Evolutionary conservation across 1,140 invertebrate genomes (phyloP), one percentile per base, ranked within the genome.

Genomic region (Papilio xuthus): DNA sequence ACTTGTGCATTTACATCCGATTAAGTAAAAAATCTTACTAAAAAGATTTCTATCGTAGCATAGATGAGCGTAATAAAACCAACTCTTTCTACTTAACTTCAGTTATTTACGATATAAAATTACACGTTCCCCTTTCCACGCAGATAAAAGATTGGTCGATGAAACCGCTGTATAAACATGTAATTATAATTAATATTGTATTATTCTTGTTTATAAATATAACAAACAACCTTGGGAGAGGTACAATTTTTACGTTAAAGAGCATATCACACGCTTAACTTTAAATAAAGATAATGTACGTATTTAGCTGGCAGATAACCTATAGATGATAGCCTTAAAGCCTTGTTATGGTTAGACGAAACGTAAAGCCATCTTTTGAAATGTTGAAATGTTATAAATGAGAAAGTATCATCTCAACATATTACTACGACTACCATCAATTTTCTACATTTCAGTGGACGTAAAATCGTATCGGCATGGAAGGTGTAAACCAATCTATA

Each of bases 181-280:
- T 67, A 67, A 67, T 32, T 67, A 28, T 26, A 67, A 67, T 28
- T 26, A 67, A 67, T 28, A 67, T 23, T 6, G 3, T 67, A 67
- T 67, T 32, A 67, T 32, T 28, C 60, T 67, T 23, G 60, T 67
- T 67, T 67, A 67, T 67, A 67, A 67, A 67, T 67, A 67, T 28
- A 67, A 28, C 60, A 28, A 28, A 28, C 15, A 67, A 67, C 60
- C 60, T 67, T 67, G 26, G 23, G 9, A 1, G 23, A 67, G 12
- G 12, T 63, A 63, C 12, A 63, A 12, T 63, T 28, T 63, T 63
- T 67, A 28, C 23, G 20, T 60, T 26, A 28, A 28, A 28, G 26
- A 67, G 23, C 26, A 28, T 10, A 15, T 18, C 12, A 32, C 26
- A 13, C 4, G 18, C 10, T 15, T 4, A 60, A 56, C 9, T 23